Evolutionary conservation across 1,140 invertebrate genomes (phyloP), one percentile per base, ranked within the genome.

Genomic region (Dicyema japonicum): DNA sequence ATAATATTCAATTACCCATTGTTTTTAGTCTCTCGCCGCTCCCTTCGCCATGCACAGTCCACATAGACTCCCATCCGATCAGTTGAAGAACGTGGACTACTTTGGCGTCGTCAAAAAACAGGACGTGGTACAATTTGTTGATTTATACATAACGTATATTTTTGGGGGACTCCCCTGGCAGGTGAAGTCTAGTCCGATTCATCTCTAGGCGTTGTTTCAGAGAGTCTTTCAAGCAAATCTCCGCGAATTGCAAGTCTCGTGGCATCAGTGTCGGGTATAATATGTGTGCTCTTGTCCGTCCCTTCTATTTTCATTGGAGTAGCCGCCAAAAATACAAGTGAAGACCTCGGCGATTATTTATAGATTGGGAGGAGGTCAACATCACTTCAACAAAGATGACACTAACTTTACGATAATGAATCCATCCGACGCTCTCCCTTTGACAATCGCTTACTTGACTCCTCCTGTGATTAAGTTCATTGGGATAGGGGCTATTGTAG

Each of bases 81-180:
- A 60, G 62, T 8, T 64, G 69, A 47, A 66, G 72, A 7, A 68
- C 72, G 9, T 36, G 40, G 34, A 45, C 41, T 90, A 76, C 76
- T 67, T 88, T 25, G 75, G 76, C 0, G 46, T 57, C 7, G 53
- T 90, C 3, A 59, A 66, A 5, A 46, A 62, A 0, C 47, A 60
- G 4, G 64, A 71, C 30, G 63, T 67, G 22, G 72, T 69, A 43
- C 62, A 60, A 26, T 94, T 88, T 45, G 41, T 78, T 13, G 85
- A 94, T 54, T 67, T 71, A 34, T 74, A 69, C 14, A 54, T 94
- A 27, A 57, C 94, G 24, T 58, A 92, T 5, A 60, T 88, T 22
- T 85, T 90, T 40, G 85, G 85, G 5, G 85, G 85, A 15, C 90
- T 94, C 38, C 85, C 85, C 0, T 94, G 85, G 85, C 75, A 82